A percentile compares a stretch with the other conserved stretches of the same genome.
These are phyloP conservation scores for Spicauda simplicius DNA, from an alignment of 2,888 invertebrate species.

Conservation along the genomic window DNA sequence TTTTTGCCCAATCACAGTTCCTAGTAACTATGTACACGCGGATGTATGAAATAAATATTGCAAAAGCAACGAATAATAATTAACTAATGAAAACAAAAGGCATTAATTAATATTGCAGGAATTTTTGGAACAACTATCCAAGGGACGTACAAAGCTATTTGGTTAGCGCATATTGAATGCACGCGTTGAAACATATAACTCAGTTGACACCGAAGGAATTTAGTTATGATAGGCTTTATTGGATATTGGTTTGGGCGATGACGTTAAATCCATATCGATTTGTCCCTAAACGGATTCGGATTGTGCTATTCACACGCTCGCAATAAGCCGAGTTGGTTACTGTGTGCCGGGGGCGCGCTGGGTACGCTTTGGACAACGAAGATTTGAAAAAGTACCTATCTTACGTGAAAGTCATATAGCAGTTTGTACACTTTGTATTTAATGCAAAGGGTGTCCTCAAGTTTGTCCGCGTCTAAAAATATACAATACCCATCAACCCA, in stretches of 20 bases:
- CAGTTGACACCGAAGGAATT: conserved; percentile 33
- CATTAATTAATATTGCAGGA: no score
- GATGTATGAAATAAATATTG: no score
- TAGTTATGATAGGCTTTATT: conserved; percentile 33
- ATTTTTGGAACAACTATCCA: neutral
- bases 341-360: neutral
- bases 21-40: no score
- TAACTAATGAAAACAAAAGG: no score
- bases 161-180: conserved; percentile 22
- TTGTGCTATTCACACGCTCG: conserved; percentile 26
- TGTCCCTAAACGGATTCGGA: conserved; percentile 33
- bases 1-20: no score
- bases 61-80: no score
- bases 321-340: conserved; percentile 8
- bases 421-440: no score
- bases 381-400: no score
- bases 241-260: conserved; percentile 31
- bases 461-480: no score
- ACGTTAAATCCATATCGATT: conserved; percentile 33
- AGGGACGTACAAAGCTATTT: neutral
- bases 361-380: neutral
- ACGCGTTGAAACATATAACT: conserved; percentile 20
- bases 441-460: no score
- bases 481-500: no score
- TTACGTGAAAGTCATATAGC: no score